A percentile compares a stretch with the other conserved stretches of the same genome.
phyloP scores from a whole-genome alignment of 2,888 invertebrate species.

The Chrysolina americana region DNA sequence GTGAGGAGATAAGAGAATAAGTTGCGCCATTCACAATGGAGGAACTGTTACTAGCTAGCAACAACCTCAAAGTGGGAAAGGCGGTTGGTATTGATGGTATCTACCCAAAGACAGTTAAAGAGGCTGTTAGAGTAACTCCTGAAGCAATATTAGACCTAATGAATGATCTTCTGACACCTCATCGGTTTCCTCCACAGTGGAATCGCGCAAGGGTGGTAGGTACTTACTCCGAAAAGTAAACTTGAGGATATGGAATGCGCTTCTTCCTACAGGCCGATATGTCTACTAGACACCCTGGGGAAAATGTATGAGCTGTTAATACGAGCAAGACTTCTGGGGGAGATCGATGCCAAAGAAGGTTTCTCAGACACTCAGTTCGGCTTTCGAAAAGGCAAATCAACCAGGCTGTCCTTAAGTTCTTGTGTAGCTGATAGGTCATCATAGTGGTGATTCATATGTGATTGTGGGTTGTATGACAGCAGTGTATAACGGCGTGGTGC shows the following conservation, averaged over 20 bases:
- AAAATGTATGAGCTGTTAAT: slow-evolving; percentile 30
- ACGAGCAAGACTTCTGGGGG: slow-evolving; percentile 17
- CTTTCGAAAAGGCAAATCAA: slow-evolving; percentile 3
- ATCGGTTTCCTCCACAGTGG: slow-evolving; percentile 30
- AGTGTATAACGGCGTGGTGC: too few species aligned
- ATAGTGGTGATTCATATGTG: too few species aligned
- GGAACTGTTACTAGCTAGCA: too few species aligned
- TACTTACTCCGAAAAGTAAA: slow-evolving; percentile 29
- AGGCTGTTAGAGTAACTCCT: too few species aligned
- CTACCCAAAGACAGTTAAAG: too few species aligned
- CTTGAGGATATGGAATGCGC: background rate
- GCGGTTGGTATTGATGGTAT: too few species aligned
- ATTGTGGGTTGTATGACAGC: too few species aligned
- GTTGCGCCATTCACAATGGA: too few species aligned
- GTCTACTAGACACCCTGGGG: slow-evolving; percentile 25
- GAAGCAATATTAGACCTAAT: slow-evolving; percentile 11
- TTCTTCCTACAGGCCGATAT: slow-evolving; percentile 33
- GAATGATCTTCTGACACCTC: background rate
- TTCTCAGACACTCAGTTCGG: slow-evolving; percentile 21
- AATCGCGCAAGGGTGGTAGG: slow-evolving; percentile 38
- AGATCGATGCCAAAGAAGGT: background rate
- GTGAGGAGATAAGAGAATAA: too few species aligned
- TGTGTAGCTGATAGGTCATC: too few species aligned
- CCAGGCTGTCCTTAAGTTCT: too few species aligned
- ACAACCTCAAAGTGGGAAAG: too few species aligned